Base-by-base conservation (phyloP, 1,140 invertebrate species). In the Heliconius nattereri region DNA sequence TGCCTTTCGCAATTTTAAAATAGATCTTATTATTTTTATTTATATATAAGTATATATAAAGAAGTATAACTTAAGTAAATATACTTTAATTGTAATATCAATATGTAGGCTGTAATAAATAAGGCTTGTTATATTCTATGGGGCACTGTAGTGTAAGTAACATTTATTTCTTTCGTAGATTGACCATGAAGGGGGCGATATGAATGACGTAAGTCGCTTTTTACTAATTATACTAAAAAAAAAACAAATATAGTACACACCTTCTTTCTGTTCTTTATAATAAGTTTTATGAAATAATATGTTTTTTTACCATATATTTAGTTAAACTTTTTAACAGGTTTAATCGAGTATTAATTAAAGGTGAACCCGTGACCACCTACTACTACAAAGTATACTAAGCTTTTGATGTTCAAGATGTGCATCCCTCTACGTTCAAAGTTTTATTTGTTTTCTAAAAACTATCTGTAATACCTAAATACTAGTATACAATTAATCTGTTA, bases 131-230 rank as follows among this genome's bases (percentile, higher is more conserved):
- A 23, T 23, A 40, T n/a, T 23, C n/a, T 72, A 45, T 78, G 81
- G 71, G 71, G 40, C 66, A 73, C 75, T 71, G 16, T 77, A 54
- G 72, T 75, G 26, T 75, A 72, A 77, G 79, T 82, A 71, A 75
- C 66, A 37, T 80, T 66, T 82, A 80, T 84, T 84, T 84, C 72
- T 86, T 86, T 73, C 76, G 35, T 86, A 86, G 85, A 80, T 52
- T 80, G 66, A 84, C 35, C 20, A 60, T 78, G 60, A 73, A 11
- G 26, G 71, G 76, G 57, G 70, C n/a, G 40, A 73, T 75, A 72
- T 72, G 13, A 57, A 54, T 32, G 60, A 72, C 75, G 85, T 86
- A 86, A 86, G 83, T 84, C 23, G 60, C 60, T 66, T 66, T 66
- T 66, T 66, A 66, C 60, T 66, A 66, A 66, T 66, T 66, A 66